A percentile compares a stretch with the other conserved stretches of the same genome.
Conservation (phyloP, 2,797 vertebrate genomes). For the Enteromius mattozi region DNA sequence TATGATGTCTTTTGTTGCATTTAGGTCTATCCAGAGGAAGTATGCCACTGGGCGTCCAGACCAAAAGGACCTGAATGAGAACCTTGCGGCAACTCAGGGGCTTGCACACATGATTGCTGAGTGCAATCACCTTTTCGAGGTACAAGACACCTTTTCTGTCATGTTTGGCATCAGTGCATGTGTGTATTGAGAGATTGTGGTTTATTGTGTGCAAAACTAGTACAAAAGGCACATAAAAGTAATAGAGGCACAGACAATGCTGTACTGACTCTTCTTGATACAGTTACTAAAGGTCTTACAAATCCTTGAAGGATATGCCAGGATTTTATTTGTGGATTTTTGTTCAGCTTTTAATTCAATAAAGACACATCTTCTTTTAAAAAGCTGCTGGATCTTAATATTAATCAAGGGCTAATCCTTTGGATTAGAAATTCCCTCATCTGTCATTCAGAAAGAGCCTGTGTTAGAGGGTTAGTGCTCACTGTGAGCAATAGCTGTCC, state of each 20-base stretch:
- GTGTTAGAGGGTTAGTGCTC: background rate
- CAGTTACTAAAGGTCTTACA: background rate
- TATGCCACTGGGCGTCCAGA: constrained; percentile 94
- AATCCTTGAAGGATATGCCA: background rate
- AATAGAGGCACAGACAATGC: background rate
- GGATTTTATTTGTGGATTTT: background rate
- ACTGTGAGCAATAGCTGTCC: background rate
- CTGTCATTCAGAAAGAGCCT: background rate
- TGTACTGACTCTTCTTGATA: background rate
- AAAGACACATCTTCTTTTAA: background rate
- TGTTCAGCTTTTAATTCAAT: background rate
- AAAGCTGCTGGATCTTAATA: background rate
- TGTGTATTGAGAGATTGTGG: background rate
- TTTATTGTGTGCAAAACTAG: background rate
- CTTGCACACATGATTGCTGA: constrained; percentile 97
- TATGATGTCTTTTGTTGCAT: background rate
- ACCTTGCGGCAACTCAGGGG: constrained; percentile 94
- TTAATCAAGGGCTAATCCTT: background rate
- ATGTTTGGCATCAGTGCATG: background rate
- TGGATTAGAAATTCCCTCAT: background rate
- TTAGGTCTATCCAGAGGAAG: constrained; percentile 95
- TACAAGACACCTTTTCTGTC: constrained; percentile 62
- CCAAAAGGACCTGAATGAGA: constrained; percentile 98
- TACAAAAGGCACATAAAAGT: background rate
- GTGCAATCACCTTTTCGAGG: constrained; percentile 95